phyloP scores from a whole-genome alignment of 2,113 vertebrate genomes.

The Anolis carolinensis region DNA sequence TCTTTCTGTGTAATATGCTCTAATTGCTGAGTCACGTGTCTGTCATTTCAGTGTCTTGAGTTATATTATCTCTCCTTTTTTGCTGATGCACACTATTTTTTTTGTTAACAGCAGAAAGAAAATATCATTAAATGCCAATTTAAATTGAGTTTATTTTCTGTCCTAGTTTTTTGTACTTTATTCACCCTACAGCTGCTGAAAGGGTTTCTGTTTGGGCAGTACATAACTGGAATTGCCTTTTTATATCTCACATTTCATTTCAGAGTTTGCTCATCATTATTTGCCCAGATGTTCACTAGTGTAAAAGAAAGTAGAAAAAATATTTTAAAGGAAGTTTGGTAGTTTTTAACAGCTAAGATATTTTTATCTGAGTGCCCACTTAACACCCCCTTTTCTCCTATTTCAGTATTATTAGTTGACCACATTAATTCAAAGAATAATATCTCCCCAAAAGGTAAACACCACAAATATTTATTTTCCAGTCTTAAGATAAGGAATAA shows the following conservation, averaged over 20 bases:
- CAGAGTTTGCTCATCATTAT: neutral
- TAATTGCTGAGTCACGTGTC: neutral
- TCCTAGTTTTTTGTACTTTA: neutral
- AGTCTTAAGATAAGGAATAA: conserved; percentile 28
- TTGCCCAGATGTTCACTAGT: neutral
- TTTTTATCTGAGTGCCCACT: neutral
- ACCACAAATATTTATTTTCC: conserved; percentile 19
- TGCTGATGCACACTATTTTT: neutral
- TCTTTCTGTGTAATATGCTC: conserved; percentile 21
- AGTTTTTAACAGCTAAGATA: conserved; percentile 22
- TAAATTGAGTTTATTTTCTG: neutral
- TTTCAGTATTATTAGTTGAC: conserved; percentile 30
- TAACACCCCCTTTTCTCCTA: conserved; percentile 14
- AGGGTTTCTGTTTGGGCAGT: neutral
- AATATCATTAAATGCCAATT: conserved; percentile 7
- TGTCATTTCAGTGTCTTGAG: neutral
- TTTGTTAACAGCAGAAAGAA: conserved; percentile 13
- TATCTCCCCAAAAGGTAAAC: conserved; percentile 23
- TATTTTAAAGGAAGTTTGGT: conserved; percentile 7
- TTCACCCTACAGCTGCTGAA: neutral
- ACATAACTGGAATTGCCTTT: neutral
- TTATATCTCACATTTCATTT: neutral
- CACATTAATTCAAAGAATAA: conserved; percentile 41
- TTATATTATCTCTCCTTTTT: neutral
- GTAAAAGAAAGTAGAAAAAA: conserved; percentile 1